phyloP scores from a whole-genome alignment of 2,797 vertebrate species.

The Stomatorhinus walkeri region DNA sequence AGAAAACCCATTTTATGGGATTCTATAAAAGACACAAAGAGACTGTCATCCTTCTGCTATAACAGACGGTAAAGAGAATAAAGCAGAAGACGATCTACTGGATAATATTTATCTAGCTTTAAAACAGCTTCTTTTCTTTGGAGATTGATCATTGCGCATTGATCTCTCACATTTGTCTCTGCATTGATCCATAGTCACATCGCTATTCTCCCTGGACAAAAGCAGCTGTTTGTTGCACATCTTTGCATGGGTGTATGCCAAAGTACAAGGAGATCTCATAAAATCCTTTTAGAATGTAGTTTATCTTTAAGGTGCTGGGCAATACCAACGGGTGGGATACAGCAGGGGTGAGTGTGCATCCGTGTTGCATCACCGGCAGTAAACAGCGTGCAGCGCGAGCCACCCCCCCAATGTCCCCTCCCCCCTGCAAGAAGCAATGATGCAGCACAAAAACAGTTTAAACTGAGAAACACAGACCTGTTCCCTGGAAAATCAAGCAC shows the following conservation, averaged over 20 bases:
- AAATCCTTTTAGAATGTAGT: constrained; percentile 3
- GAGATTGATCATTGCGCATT: neutral
- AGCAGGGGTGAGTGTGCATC: constrained; percentile 14
- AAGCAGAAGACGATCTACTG: neutral
- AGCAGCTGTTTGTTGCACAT: neutral
- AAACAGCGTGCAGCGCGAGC: neutral
- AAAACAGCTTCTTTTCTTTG: neutral
- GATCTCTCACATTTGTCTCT: neutral
- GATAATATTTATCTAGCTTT: neutral
- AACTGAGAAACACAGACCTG: constrained; percentile 17
- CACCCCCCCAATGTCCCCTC: neutral
- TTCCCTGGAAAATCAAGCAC: neutral
- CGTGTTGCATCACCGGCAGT: constrained; percentile 18
- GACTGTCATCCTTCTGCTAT: neutral
- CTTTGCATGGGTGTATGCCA: neutral
- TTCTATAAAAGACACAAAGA: neutral
- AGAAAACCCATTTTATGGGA: neutral
- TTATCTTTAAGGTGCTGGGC: constrained; percentile 20
- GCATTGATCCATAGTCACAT: neutral
- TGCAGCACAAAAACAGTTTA: constrained; percentile 26
- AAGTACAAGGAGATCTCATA: neutral
- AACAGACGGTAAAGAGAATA: neutral
- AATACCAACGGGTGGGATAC: constrained; percentile 11
- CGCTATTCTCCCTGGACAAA: neutral
- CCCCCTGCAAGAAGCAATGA: constrained; percentile 15